A percentile compares a stretch with the other conserved stretches of the same genome.
These are phyloP conservation scores for Lutjanus erythropterus DNA, from an alignment of 2,113 vertebrate species.

Conservation along the genomic window DNA sequence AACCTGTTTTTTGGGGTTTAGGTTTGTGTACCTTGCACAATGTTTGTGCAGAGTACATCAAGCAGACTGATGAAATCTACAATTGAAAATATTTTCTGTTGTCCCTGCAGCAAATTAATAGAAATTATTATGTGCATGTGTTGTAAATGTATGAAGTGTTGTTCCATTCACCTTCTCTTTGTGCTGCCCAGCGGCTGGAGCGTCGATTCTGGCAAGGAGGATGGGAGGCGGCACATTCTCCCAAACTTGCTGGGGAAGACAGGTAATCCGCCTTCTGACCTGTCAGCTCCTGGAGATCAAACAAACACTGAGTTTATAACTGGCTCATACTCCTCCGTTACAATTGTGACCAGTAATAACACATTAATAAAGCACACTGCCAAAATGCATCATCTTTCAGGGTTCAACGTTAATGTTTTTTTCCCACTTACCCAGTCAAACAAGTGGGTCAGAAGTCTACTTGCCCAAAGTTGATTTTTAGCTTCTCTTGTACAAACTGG, in stretches of 20 bases:
- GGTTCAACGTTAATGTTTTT: background rate
- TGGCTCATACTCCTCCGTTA: background rate
- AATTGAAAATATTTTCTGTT: background rate
- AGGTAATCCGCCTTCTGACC: conserved; percentile 56
- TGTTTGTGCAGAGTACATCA: background rate
- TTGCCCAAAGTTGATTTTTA: too few relatives aligned
- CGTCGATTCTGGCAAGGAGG: conserved; percentile 61
- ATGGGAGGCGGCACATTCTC: conserved; percentile 54
- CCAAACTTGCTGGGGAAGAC: conserved; percentile 32
- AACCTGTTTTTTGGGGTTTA: background rate
- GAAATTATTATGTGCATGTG: background rate
- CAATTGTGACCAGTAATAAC: background rate
- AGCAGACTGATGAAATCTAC: background rate
- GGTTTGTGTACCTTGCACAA: too few relatives aligned
- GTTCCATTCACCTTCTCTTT: conserved; percentile 64
- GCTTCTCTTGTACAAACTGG: too few relatives aligned
- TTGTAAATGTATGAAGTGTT: background rate
- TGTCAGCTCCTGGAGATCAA: conserved; percentile 53
- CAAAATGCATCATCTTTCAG: background rate
- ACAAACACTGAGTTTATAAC: background rate
- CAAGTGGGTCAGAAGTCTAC: too few relatives aligned
- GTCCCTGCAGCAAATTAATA: background rate
- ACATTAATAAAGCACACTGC: background rate
- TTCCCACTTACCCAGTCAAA: too few relatives aligned
- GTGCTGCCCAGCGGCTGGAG: conserved; percentile 47